phyloP scores from a whole-genome alignment of 2,797 vertebrate species.

The Cuniculus paca region DNA sequence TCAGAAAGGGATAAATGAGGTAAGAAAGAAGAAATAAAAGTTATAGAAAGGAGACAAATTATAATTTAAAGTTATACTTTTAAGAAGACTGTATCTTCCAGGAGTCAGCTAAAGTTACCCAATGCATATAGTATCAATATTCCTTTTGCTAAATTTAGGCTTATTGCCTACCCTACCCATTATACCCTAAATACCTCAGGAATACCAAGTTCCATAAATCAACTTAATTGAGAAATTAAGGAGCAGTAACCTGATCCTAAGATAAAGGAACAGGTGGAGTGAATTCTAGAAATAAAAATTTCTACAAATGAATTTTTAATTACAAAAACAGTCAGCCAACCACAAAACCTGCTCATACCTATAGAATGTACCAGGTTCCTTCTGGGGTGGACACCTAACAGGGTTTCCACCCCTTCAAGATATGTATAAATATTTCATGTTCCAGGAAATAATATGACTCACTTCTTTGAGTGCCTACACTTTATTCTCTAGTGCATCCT shows the following conservation, averaged over 20 bases:
- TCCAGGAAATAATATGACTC: neutral
- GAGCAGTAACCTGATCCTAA: neutral
- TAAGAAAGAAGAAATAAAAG: neutral
- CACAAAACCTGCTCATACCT: neutral
- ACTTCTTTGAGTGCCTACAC: neutral
- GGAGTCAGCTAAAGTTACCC: neutral
- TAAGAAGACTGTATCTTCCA: neutral
- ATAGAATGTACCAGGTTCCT: neutral
- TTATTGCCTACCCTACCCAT: neutral
- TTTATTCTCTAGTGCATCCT: neutral
- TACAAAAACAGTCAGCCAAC: neutral
- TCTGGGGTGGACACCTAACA: neutral
- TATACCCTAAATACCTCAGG: neutral
- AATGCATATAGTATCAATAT: neutral
- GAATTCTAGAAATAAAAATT: neutral
- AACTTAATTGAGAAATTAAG: neutral
- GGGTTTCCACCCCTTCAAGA: neutral
- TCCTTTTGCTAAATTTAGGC: neutral
- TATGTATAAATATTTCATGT: neutral
- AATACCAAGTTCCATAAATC: neutral
- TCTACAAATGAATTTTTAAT: neutral
- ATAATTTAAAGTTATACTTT: neutral
- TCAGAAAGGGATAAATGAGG: neutral
- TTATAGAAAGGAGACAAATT: neutral
- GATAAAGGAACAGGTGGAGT: neutral